Base-by-base conservation (phyloP, 1,140 invertebrate species). In the Goniozus legneri region DNA sequence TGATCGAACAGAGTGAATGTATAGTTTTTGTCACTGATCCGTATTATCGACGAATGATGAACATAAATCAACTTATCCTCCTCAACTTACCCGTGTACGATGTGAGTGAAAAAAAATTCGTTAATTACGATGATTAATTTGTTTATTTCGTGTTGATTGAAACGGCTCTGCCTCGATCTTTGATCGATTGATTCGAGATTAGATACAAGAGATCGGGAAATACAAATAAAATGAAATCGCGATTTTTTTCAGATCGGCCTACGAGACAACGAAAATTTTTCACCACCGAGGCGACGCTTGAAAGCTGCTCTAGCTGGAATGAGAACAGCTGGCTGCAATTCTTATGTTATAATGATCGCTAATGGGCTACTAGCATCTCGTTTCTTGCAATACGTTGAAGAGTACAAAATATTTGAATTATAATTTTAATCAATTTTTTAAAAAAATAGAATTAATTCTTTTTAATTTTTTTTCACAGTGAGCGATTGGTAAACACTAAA, bases 281-380 rank as follows among this genome's bases (percentile, higher is more conserved):
- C 79, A 4, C 77, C 79, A 1, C 85, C 86, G 1, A 78, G 79
- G 38, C 76, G 67, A 44, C 62, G 72, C 40, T 79, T 82, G 1
- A 48, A 81, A 36, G 68, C 71, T 40, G 75, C 82, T 3, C 63
- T 90, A 21, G 56, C 64, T 8, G 69, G 79, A 38, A 80, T 84
- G 6, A 80, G 80, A 55, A 75, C 73, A 52, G 76, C 81, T 14
- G 82, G 83, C 13, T 92, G 89, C 60, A 80, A 85, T 57, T 67
- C 80, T 8, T 87, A 89, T 58, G 62, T 91, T 33, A 82, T 91
- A 52, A 74, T 89, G 12, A 67, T 91, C n/a, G 68, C 83, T 1
- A 89, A 89, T 71, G 86, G 83, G 3, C 58, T 82, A 15, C 82
- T 88, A 77, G 76, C 82, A 3, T 64, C 79, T 0, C 64, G 83